A percentile compares a stretch with the other conserved stretches of the same genome.
Evolutionary conservation across 2,888 invertebrate species (phyloP).

Genomic region (Sthenelais limicola): DNA sequence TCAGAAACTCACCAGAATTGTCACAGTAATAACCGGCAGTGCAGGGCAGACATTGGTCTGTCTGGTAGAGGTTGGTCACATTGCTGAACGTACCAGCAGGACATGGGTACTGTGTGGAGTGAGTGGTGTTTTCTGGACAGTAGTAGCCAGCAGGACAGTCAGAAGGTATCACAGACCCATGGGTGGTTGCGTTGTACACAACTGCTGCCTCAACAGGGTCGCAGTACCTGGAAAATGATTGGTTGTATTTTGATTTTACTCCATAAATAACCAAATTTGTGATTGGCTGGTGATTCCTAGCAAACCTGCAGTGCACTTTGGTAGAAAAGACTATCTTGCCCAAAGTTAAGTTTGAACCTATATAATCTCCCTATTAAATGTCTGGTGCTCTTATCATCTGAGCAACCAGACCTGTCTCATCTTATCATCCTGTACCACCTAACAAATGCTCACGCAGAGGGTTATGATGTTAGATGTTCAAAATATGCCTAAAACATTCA

Average conservation of each 20-base stretch:
- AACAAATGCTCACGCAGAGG: no score
- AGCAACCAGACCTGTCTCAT: no score
- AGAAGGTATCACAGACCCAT: slow-evolving; percentile 61
- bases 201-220: slow-evolving; percentile 61
- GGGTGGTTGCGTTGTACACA: slow-evolving; percentile 55
- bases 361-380: no score
- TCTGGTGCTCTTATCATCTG: no score
- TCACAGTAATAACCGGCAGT: slow-evolving; percentile 65
- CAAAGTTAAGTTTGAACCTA: no score
- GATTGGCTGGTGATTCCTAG: no score
- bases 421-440: no score
- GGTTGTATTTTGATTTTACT: background rate
- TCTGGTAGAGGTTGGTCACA: slow-evolving; percentile 56
- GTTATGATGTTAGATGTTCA: no score
- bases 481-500: no score
- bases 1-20: slow-evolving; percentile 51
- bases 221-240: slow-evolving; percentile 58
- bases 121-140: slow-evolving; percentile 63
- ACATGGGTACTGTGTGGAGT: slow-evolving; percentile 58
- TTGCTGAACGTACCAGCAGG: slow-evolving; percentile 65
- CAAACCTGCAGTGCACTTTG: no score
- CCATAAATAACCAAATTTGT: no score
- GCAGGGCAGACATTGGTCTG: slow-evolving; percentile 62
- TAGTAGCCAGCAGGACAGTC: slow-evolving; percentile 62
- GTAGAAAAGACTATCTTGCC: no score